Base-by-base conservation (phyloP, 2,113 vertebrate genomes). In the Heliornis fulica region DNA sequence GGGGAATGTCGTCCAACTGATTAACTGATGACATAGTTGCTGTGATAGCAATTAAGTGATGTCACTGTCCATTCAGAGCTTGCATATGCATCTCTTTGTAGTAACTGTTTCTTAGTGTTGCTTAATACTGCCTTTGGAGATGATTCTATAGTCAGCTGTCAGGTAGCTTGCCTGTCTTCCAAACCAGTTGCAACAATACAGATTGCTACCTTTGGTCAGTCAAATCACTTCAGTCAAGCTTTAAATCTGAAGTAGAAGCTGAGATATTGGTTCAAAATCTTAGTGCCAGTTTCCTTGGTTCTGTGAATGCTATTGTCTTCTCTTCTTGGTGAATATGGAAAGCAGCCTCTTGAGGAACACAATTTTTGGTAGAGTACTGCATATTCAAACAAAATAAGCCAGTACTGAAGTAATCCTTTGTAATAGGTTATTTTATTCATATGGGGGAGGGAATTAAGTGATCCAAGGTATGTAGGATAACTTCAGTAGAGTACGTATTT, bases 1-100 rank as follows among this genome's bases (percentile, higher is more conserved):
- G 32, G 83, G 29, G 46, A 48, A 38, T 19, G 8, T 65, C 0
- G 0, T 21, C 64, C 40, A 61, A 68, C 65, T 18, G 54, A 34
- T 68, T 57, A 80, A 26, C 56, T 43, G 86, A 78, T 77, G 60
- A 22, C 53, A 10, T 22, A 25, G 69, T 41, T 92, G 48, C 61
- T 94, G 43, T 77, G 56, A 5, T 25, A 75, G 57, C 80, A 48
- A 7, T 87, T 89, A 36, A 0, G 1, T 31, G 64, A 8, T 74
- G 64, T 41, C 9, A 13, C 17, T 54, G 76, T 46, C 61, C 36
- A 45, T 74, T 61, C 19, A 16, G 54, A 69, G 36, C 69, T n/a
- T 87, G 10, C 11, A 4, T 36, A 6, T 43, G 31, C 10, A 13
- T 90, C 23, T 90, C 22, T 69, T 18, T 34, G 26, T 38, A 68